Evolutionary conservation across 30 jellyfish, hydroid and myxozoan species (phyloP).

Genomic region (Aurelia sp.): DNA sequence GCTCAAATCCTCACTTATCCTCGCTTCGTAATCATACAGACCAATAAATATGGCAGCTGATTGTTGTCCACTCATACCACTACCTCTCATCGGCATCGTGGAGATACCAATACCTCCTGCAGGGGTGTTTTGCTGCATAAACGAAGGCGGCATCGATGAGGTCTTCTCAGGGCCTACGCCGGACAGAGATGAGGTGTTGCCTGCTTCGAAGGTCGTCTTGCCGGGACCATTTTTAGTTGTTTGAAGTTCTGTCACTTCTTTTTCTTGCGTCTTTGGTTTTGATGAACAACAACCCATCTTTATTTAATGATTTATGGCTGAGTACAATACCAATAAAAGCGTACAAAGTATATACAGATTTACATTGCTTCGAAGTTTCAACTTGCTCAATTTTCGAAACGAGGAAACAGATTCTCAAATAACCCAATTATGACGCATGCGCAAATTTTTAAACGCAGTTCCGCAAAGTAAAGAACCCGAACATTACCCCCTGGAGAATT

Average conservation of each 20-base stretch:
- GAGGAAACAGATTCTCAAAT: slow-evolving; percentile 31
- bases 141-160: no score
- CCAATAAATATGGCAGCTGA: slow-evolving; percentile 84
- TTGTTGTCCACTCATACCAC: neutral
- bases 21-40: slow-evolving; percentile 89
- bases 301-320: no score
- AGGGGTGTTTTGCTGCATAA: neutral
- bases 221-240: no score
- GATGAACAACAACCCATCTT: slow-evolving; percentile 4
- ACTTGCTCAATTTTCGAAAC: neutral
- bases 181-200: no score
- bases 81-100: neutral
- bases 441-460: neutral
- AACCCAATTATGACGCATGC: neutral
- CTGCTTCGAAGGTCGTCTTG: no score
- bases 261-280: neutral
- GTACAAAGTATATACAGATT: neutral
- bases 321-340: no score
- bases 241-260: neutral
- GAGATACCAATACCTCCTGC: neutral
- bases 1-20: slow-evolving; percentile 91
- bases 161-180: no score
- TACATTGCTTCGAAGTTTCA: no score
- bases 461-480: no score
- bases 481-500: no score